A percentile compares a stretch with the other conserved stretches of the same genome.
Evolutionary conservation across 2,113 vertebrate genomes (phyloP).

Genomic region (Bufo gargarizans): DNA sequence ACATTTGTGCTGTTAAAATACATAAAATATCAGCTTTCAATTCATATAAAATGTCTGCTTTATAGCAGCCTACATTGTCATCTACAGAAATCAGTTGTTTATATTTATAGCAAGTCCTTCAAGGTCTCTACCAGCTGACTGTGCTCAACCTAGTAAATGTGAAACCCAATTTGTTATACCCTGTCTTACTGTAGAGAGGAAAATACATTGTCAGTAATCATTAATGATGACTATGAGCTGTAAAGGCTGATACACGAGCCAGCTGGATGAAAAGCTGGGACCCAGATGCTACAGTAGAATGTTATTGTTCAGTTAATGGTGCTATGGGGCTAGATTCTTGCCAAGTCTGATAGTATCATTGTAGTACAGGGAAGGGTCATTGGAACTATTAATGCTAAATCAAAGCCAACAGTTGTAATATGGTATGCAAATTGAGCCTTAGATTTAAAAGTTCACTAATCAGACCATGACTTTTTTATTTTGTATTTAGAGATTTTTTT

Average conservation of each 20-base stretch:
- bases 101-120: conserved; percentile 47
- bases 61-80: conserved; percentile 26
- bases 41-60: conserved; percentile 21
- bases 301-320: conserved; percentile 47
- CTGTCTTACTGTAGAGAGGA: conserved; percentile 17
- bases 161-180: conserved; percentile 35
- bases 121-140: conserved; percentile 37
- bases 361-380: conserved; percentile 37
- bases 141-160: conserved; percentile 40
- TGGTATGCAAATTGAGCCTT: not conserved
- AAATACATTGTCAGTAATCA: conserved; percentile 54
- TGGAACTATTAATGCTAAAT: conserved; percentile 20
- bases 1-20: conserved; percentile 45
- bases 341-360: conserved; percentile 34
- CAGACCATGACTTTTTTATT: not conserved
- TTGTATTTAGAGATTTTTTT: not conserved
- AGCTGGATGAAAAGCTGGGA: conserved; percentile 43
- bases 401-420: conserved; percentile 15
- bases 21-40: conserved; percentile 35
- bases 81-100: conserved; percentile 25
- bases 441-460: not conserved
- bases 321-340: conserved; percentile 11
- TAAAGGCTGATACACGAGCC: conserved; percentile 14
- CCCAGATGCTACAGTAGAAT: conserved; percentile 48
- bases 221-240: conserved; percentile 46